Evolutionary conservation across 1,140 invertebrate species (phyloP), one percentile per base, ranked within the genome.

Genomic region (Batillaria attramentaria): DNA sequence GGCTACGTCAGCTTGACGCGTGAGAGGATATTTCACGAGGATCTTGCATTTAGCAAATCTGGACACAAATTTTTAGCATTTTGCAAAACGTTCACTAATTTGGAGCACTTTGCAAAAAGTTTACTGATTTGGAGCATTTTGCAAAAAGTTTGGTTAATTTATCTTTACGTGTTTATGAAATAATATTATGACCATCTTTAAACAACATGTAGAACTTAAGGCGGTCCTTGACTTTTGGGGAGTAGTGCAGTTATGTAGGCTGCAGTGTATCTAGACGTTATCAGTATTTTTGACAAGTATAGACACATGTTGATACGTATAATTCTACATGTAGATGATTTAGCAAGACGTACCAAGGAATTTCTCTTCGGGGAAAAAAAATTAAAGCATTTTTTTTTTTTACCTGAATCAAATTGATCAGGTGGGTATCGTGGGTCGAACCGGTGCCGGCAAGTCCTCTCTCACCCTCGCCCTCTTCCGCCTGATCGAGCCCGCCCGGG

Each of bases 371-470:
- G n/a, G n/a, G n/a, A n/a, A n/a, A n/a, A n/a, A n/a, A n/a, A n/a
- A n/a, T n/a, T n/a, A n/a, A n/a, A n/a, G n/a, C n/a, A n/a, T 24
- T 24, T 1, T 8, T 62, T 96, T 70, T 95, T 95, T 4, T 95
- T n/a, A n/a, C n/a, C n/a, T n/a, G n/a, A n/a, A n/a, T n/a, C n/a
- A n/a, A n/a, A 97, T 78, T 95, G 96, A 18, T 96, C 96, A 46
- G 90, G 73, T 75, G n/a, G 73, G 73, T 0, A 75, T 75, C n/a
- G 73, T 75, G n/a, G 73, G 73, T 3, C 54, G 93, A 82, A 94
- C 94, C 8, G 97, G 97, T 1, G 96, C 97, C 42, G 97, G 97
- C n/a, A 98, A 98, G 89, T 96, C 96, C 0, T 97, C 96, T 0
- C 90, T 98, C 18, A 92, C 90, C 1, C 77, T 92, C 16, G 90